These are phyloP conservation scores for Drosophila hamatofila DNA, from an alignment of 2,888 invertebrate genomes.

Conservation along the genomic window DNA sequence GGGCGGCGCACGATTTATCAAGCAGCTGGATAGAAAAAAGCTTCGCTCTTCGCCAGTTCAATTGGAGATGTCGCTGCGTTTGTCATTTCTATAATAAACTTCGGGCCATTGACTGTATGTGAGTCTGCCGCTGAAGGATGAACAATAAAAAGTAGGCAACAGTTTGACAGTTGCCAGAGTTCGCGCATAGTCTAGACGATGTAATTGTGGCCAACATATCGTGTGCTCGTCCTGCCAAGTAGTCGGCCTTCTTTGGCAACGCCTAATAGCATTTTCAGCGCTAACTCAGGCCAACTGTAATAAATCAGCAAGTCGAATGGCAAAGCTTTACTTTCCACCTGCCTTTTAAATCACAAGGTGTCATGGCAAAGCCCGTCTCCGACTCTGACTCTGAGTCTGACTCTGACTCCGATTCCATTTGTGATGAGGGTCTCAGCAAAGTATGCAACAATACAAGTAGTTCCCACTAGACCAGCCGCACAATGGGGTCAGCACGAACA, in stretches of 20 bases:
- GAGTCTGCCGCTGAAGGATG: constrained; percentile 23
- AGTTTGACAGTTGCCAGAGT: constrained; percentile 61
- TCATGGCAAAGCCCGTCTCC: constrained; percentile 47
- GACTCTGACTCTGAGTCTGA: constrained; percentile 5
- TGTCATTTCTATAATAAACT: constrained; percentile 77
- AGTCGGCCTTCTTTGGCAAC: neutral
- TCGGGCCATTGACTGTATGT: constrained; percentile 46
- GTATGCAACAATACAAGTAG: constrained; percentile 51
- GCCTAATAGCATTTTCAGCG: constrained; percentile 66
- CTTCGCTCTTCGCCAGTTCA: constrained; percentile 40
- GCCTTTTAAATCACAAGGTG: constrained; percentile 78
- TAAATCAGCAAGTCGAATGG: constrained; percentile 65
- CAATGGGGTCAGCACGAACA: constrained; percentile 62
- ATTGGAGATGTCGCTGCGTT: constrained; percentile 59
- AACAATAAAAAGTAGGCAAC: constrained; percentile 36
- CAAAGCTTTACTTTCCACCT: constrained; percentile 62
- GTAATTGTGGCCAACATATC: constrained; percentile 66
- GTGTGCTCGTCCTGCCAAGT: constrained; percentile 30
- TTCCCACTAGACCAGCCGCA: constrained; percentile 37
- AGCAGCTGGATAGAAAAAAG: constrained; percentile 51
- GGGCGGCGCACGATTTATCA: constrained; percentile 67
- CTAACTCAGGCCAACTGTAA: constrained; percentile 66
- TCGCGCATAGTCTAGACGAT: constrained; percentile 59
- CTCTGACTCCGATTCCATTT: constrained; percentile 25
- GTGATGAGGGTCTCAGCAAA: constrained; percentile 66